Evolutionary conservation across 2,113 vertebrate genomes (phyloP).

Genomic region (Pomatostomus ruficeps): DNA sequence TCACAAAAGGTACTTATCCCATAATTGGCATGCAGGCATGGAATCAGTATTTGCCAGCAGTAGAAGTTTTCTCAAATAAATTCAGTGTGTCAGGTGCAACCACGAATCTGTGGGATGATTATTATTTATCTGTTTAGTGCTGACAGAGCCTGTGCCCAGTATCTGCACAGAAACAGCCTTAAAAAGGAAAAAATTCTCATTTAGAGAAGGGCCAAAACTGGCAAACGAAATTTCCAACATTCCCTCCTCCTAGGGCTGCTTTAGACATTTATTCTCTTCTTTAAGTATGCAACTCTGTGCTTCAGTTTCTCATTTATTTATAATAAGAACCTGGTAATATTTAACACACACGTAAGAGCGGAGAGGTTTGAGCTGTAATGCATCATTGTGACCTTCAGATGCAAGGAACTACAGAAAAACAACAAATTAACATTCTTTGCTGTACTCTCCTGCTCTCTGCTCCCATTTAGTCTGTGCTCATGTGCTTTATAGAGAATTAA

Average conservation of each 20-base stretch:
- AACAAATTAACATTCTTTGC: slow-evolving; percentile 41
- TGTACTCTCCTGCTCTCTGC: neutral
- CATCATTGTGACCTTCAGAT: slow-evolving; percentile 33
- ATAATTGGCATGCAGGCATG: neutral
- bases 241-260: neutral
- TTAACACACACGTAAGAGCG: neutral
- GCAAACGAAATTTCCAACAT: neutral
- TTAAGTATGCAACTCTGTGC: neutral
- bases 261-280: neutral
- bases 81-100: neutral
- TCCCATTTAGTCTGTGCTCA: neutral
- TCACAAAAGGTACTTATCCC: neutral
- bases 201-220: neutral
- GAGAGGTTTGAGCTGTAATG: neutral
- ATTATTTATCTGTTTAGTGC: neutral
- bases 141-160: neutral
- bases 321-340: neutral
- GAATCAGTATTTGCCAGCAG: neutral
- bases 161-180: neutral
- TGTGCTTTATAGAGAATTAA: neutral
- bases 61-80: slow-evolving; percentile 31
- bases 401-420: neutral
- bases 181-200: neutral
- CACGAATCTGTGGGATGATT: neutral
- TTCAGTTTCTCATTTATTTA: slow-evolving; percentile 13